These are phyloP conservation scores for Ceyx melanurus DNA, from an alignment of 2,113 vertebrate genomes.

Conservation along the genomic window DNA sequence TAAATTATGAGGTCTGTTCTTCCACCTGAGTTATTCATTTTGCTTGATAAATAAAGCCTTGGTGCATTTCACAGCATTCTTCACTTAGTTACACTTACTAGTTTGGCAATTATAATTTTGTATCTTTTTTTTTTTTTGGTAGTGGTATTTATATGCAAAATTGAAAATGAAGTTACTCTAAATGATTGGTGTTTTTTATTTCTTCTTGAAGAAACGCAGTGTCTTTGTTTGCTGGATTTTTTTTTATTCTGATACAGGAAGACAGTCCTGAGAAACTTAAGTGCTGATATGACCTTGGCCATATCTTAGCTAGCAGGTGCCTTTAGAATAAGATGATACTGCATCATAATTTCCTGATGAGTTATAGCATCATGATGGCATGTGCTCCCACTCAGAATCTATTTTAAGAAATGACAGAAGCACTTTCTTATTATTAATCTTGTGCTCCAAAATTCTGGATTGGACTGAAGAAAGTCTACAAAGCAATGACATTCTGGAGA, in stretches of 20 bases:
- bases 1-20: background rate
- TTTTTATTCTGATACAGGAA: background rate
- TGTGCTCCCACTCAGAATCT: conserved; percentile 55
- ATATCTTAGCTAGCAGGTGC: background rate
- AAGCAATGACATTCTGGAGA: conserved; percentile 26
- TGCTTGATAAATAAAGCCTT: background rate
- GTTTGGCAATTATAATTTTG: background rate
- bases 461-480: conserved; percentile 31
- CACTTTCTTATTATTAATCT: conserved; percentile 57
- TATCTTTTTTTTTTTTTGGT: background rate
- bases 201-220: background rate
- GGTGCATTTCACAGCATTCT: background rate
- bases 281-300: conserved; percentile 27
- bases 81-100: background rate
- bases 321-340: conserved; percentile 24
- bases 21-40: background rate
- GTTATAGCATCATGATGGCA: conserved; percentile 54
- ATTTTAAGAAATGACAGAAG: conserved; percentile 72
- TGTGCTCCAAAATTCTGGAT: conserved; percentile 49
- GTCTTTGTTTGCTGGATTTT: background rate
- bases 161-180: background rate
- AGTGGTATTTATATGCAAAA: background rate
- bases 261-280: background rate
- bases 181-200: background rate
- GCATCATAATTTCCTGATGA: conserved; percentile 47